Evolutionary conservation across 2,797 vertebrate genomes (phyloP), one percentile per base, ranked within the genome.

Genomic region (Enteromius trimaculatus): DNA sequence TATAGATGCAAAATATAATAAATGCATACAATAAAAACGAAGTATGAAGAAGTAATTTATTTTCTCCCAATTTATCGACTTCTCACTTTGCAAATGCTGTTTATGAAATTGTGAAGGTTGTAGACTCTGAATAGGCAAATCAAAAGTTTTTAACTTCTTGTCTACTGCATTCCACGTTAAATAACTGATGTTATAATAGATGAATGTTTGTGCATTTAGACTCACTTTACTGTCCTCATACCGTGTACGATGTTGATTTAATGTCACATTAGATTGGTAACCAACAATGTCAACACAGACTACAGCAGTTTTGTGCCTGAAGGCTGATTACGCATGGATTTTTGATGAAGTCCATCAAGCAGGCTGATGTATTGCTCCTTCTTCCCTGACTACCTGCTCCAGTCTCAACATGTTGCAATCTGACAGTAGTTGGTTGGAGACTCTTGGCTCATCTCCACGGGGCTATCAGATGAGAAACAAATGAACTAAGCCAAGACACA

Each of bases 401-500:
- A 80, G 86, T 85, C 86, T 80, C 77, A 86, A 86, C 88, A 87
- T 66, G 84, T 86, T 80, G 78, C 79, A 47, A 69, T 77, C 83
- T 77, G 81, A 85, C 65, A 72, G 81, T 84, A 80, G 86, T 84
- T 79, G 82, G 76, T 80, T 77, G 77, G 68, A 87, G 76, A 62
- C 71, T 85, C 65, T 82, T 88, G 87, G 82, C 87, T 65, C 77
- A 80, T 86, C 65, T 87, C 86, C 76, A 77, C 6, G 0, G 72
- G 86, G 84, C 81, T 85, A 88, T 87, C 87, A 87, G 83, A 85
- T 87, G 79, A 87, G 86, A 87, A 80, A 78, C 72, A 75, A 70
- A 79, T 81, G 53, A 80, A 75, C 77, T 82, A 71, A 86, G 82
- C 86, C 82, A 83, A 86, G 86, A 79, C 85, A 86, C 81, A 77